phyloP scores from a whole-genome alignment of 1,140 invertebrate genomes.

The Cepaea nemoralis region DNA sequence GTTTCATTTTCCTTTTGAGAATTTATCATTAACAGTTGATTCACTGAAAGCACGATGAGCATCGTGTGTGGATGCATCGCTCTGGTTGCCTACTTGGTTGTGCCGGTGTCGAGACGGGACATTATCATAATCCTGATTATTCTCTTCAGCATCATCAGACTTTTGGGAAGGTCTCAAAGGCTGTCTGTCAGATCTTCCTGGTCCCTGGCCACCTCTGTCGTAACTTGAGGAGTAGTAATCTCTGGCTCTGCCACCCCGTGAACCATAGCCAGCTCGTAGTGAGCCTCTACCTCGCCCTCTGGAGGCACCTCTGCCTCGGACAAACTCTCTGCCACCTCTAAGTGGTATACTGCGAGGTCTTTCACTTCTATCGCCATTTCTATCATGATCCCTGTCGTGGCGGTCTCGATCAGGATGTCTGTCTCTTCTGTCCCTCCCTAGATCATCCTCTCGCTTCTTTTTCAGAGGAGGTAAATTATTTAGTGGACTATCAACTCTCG shows the following conservation, averaged over 20 bases:
- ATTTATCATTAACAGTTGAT: slow-evolving; percentile 35
- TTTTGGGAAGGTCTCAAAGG: slow-evolving; percentile 37
- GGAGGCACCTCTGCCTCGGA: slow-evolving; percentile 60
- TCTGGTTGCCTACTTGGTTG: slow-evolving; percentile 65
- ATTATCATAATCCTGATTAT: slow-evolving; percentile 46
- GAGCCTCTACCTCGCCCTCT: slow-evolving; percentile 44
- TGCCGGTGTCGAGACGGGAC: slow-evolving; percentile 44
- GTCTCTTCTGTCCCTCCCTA: slow-evolving; percentile 43
- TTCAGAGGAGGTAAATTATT: slow-evolving; percentile 50
- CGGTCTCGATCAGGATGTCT: slow-evolving; percentile 40
- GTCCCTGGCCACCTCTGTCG: slow-evolving; percentile 29
- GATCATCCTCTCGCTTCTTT: slow-evolving; percentile 52
- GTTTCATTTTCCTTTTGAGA: slow-evolving; percentile 28
- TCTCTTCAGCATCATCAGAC: slow-evolving; percentile 52
- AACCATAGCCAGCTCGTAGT: slow-evolving; percentile 37
- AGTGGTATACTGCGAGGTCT: slow-evolving; percentile 40
- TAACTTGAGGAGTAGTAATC: slow-evolving; percentile 36
- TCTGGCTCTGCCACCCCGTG: slow-evolving; percentile 44
- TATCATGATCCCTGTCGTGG: slow-evolving; percentile 46
- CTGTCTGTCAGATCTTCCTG: slow-evolving; percentile 6
- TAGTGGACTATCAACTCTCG: slow-evolving; percentile 41
- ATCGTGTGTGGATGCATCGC: slow-evolving; percentile 69
- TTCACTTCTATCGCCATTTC: slow-evolving; percentile 32
- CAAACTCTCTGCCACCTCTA: slow-evolving; percentile 66
- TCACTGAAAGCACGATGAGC: slow-evolving; percentile 61